Evolutionary conservation across 2,113 vertebrate genomes (phyloP), one percentile per base, ranked within the genome.

Genomic region (Fukomys damarensis): DNA sequence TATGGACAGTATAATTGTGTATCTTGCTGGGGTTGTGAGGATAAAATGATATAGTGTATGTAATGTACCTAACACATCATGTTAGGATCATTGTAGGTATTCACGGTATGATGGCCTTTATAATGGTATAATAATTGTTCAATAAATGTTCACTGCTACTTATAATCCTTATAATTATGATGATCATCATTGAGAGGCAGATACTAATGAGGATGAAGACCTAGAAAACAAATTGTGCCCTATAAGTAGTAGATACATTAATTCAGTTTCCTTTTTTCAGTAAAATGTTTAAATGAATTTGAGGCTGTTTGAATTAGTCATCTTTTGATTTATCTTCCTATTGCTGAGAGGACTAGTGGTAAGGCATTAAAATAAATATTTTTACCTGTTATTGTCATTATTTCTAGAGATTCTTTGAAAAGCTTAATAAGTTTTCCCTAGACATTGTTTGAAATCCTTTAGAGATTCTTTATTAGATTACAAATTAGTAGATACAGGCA

Each of bases 251-350:
- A 89, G 89, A 76, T 79, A 5, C 19, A 91, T 87, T 97, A 41
- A 80, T 61, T 89, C 22, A 91, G 19, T 22, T 86, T 90, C 38
- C 41, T 77, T 94, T 92, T 96, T 61, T 56, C 7, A 74, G 32
- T 72, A 91, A 95, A 72, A 76, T 93, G 26, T 88, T 84, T 94
- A 88, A n/a, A 80, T 87, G 94, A 93, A 58, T 91, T 94, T 95
- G 85, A 72, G 32, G 11, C 17, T 8, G 11, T 80, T 92, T 89
- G 76, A 86, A 79, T 89, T 84, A 61, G 52, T 77, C 26, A 35
- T 87, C 56, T 94, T 63, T 84, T 81, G 59, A 54, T 9, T 26
- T 93, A 20, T 77, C 81, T 17, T 95, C 56, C 79, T 7, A 81
- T 30, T 76, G 63, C 20, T 82, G 43, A 66, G 80, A 81, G 26